These are phyloP conservation scores for Carollia perspicillata DNA, from an alignment of 2,113 vertebrate species.

Conservation along the genomic window DNA sequence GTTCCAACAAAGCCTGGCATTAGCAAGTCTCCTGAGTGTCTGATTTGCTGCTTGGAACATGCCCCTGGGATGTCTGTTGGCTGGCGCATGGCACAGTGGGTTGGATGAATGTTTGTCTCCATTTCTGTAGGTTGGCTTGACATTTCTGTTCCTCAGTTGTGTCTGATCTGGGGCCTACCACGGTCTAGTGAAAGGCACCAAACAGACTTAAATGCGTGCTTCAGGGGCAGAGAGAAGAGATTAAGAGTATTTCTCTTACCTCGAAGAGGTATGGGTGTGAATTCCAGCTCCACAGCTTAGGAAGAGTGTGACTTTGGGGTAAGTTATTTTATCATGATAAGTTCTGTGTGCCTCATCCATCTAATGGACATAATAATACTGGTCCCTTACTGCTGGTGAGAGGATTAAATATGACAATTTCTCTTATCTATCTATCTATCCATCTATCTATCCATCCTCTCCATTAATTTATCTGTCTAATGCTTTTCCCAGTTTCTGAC, in stretches of 20 bases:
- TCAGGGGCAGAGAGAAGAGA: not conserved
- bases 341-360: not conserved
- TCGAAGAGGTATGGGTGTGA: not conserved
- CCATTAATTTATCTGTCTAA: not conserved
- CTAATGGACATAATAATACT: not conserved
- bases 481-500: not conserved
- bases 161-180: not conserved
- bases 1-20: not conserved
- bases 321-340: not conserved
- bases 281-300: not conserved
- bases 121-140: not conserved
- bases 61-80: not conserved
- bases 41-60: not conserved
- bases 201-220: not conserved
- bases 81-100: not conserved
- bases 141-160: not conserved
- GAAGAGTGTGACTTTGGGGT: not conserved
- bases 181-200: not conserved
- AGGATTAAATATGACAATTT: not conserved
- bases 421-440: not conserved
- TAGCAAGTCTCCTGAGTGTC: not conserved
- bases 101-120: not conserved
- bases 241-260: not conserved
- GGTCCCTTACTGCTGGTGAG: not conserved
- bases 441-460: not conserved